These are phyloP conservation scores for Dysidea cf. avara DNA, from an alignment of 37 sponge, comb jelly and placozoan genomes.

Conservation along the genomic window DNA sequence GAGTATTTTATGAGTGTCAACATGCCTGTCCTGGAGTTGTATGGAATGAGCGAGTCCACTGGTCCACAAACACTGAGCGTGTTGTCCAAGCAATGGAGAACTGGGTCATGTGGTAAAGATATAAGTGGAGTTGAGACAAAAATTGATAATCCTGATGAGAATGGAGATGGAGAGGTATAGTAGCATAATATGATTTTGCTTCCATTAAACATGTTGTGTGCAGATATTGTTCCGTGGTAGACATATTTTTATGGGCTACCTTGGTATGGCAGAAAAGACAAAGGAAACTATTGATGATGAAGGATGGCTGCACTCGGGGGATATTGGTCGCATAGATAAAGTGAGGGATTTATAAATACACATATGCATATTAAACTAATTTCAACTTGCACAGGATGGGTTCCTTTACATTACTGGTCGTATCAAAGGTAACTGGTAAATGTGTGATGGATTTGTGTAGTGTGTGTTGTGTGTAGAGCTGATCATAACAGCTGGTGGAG, in stretches of 20 bases:
- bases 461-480: constrained; percentile 41
- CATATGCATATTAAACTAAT: background rate
- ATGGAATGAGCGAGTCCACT: constrained; percentile 45
- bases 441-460: background rate
- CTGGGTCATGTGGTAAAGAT: constrained; percentile 49
- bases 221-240: constrained; percentile 77
- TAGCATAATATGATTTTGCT: background rate
- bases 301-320: constrained; percentile 91
- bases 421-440: constrained; percentile 41
- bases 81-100: constrained; percentile 24
- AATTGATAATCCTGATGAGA: constrained; percentile 66
- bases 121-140: constrained; percentile 41
- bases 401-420: constrained; percentile 55
- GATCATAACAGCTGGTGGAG: constrained; percentile 86
- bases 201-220: background rate
- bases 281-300: constrained; percentile 78
- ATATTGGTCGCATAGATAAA: constrained; percentile 74
- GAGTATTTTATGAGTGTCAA: constrained; percentile 63
- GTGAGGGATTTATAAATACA: background rate
- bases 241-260: constrained; percentile 89
- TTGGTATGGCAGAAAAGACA: constrained; percentile 66
- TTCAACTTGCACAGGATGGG: background rate
- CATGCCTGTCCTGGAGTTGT: constrained; percentile 64
- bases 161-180: constrained; percentile 83
- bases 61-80: constrained; percentile 15